Conservation (phyloP, 1,140 invertebrate genomes). For the Colletes gigas region DNA sequence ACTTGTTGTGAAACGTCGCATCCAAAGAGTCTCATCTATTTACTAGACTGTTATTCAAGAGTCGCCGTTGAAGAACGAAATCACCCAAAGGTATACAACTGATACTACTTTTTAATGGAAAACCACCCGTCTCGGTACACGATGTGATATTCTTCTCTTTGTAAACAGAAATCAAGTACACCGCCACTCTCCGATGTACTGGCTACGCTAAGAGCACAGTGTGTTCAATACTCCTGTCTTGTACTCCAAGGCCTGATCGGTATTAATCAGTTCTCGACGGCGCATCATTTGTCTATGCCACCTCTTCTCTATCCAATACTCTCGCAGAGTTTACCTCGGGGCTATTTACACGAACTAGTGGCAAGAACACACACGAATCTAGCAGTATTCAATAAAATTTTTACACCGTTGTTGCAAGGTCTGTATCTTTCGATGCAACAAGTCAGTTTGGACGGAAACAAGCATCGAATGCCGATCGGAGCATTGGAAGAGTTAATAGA, state of each 20-base stretch:
- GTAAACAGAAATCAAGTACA: constrained; percentile 81
- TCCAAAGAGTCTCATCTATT: constrained; percentile 82
- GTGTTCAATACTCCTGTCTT: constrained; percentile 84
- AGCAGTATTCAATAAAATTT: constrained; percentile 84
- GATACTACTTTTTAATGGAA: background rate
- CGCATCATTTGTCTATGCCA: constrained; percentile 66
- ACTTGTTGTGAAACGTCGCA: constrained; percentile 75
- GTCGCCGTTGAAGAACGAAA: constrained; percentile 86
- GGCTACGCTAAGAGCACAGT: constrained; percentile 83
- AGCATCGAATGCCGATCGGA: constrained; percentile 86
- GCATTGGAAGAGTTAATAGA: constrained; percentile 87
- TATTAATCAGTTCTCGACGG: constrained; percentile 70
- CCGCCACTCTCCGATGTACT: constrained; percentile 83
- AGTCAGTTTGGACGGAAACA: constrained; percentile 87
- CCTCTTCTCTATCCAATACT: constrained; percentile 85
- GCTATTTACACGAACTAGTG: constrained; percentile 86
- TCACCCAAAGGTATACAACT: constrained; percentile 85
- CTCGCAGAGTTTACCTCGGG: constrained; percentile 84
- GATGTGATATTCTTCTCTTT: background rate
- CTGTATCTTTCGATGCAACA: constrained; percentile 86
- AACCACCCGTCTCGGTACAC: background rate
- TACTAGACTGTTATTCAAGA: constrained; percentile 86
- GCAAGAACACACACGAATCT: constrained; percentile 81
- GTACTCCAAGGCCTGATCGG: constrained; percentile 83
- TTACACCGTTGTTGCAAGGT: constrained; percentile 87